These are phyloP conservation scores for Sakesphorus luctuosus DNA, from an alignment of 2,113 vertebrate species.

Conservation along the genomic window DNA sequence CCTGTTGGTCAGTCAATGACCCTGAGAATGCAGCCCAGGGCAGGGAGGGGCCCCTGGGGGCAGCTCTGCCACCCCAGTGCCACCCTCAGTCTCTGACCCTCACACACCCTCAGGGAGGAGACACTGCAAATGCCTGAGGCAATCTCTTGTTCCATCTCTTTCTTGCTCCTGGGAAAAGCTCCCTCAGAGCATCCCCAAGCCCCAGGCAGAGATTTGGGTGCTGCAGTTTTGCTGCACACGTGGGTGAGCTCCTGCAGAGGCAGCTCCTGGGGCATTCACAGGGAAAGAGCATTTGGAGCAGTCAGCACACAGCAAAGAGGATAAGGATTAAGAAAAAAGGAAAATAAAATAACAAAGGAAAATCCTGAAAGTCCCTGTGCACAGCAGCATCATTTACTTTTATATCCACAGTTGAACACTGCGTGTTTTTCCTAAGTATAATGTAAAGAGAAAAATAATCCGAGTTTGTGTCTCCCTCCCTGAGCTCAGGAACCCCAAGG, in stretches of 20 bases:
- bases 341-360: neutral
- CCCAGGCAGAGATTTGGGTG: neutral
- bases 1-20: neutral
- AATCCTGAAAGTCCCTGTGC: neutral
- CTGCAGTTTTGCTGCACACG: neutral
- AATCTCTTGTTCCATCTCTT: neutral
- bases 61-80: neutral
- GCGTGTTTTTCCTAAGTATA: accelerated
- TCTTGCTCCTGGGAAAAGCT: neutral
- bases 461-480: accelerated
- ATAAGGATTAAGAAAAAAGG: too few species aligned
- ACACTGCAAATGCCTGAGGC: accelerated
- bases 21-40: neutral
- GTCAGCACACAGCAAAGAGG: neutral
- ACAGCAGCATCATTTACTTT: neutral
- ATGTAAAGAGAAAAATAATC: accelerated
- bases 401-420: neutral
- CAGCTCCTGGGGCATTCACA: accelerated
- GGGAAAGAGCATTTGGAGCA: neutral
- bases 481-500: neutral
- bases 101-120: accelerated
- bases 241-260: neutral
- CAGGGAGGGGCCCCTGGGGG: accelerated
- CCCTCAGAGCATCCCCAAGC: neutral
- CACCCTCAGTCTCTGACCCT: neutral